Percentiles rank a stretch among this genome's conserved stretches.
Conservation (phyloP, 2,113 vertebrate genomes). For the Tiliqua scincoides region DNA sequence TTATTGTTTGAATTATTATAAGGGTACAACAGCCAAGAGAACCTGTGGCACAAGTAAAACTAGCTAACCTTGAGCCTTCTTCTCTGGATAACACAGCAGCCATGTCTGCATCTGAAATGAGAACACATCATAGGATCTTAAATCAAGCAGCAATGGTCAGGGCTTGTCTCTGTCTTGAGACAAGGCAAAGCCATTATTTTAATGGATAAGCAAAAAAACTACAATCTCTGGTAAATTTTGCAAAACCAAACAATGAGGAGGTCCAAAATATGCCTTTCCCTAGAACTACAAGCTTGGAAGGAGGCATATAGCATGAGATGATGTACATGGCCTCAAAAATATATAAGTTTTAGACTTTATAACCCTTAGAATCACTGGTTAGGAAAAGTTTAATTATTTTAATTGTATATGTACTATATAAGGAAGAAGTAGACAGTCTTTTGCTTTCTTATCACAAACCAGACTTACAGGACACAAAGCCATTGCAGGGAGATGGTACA, state of each 20-base stretch:
- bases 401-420: neutral
- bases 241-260: neutral
- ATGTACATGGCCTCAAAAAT: neutral
- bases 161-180: neutral
- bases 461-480: too few species aligned
- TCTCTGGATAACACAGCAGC: slow-evolving; percentile 41
- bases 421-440: neutral
- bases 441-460: neutral
- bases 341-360: neutral
- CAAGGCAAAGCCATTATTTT: neutral
- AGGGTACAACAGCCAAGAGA: neutral
- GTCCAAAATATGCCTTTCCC: neutral
- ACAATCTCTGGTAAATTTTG: neutral
- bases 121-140: neutral
- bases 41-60: too few species aligned
- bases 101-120: slow-evolving; percentile 66
- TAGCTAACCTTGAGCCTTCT: slow-evolving; percentile 54
- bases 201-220: neutral
- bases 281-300: neutral
- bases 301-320: neutral
- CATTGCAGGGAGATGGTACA: too few species aligned
- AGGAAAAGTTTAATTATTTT: too few species aligned
- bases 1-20: neutral
- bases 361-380: too few species aligned
- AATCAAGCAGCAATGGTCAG: neutral